Percentiles rank a stretch among this genome's conserved stretches.
These are phyloP conservation scores for Habropoda laboriosa DNA, from an alignment of 1,140 invertebrate genomes.

Conservation along the genomic window DNA sequence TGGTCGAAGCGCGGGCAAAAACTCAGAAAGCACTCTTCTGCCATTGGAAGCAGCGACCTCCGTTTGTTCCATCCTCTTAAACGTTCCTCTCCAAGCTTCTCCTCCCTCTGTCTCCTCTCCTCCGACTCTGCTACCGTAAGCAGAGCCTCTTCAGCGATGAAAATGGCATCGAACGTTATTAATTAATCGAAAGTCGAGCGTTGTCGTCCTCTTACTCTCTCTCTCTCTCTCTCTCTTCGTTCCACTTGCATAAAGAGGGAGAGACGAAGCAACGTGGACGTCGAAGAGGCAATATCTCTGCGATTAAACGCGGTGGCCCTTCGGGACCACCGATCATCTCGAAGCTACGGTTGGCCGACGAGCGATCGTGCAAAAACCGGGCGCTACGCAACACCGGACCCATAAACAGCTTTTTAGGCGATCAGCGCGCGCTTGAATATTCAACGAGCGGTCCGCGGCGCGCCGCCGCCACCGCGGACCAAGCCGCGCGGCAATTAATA, in stretches of 20 bases:
- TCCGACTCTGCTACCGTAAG: conserved; percentile 18
- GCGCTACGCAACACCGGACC: conserved; percentile 67
- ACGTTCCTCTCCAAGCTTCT: conserved; percentile 21
- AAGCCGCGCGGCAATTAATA: conserved; percentile 76
- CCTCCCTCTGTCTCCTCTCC: not conserved
- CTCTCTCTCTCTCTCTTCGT: not conserved
- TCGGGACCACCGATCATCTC: conserved; percentile 67
- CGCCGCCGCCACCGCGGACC: conserved; percentile 1
- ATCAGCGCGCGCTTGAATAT: conserved; percentile 75
- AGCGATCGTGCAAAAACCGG: conserved; percentile 69
- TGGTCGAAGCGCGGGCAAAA: conserved; percentile 18
- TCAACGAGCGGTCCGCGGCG: conserved; percentile 68
- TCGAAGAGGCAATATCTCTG: conserved; percentile 58
- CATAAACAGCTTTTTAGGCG: conserved; percentile 78
- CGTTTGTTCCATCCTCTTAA: not conserved
- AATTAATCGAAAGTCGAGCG: conserved; percentile 68
- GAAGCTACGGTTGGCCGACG: not conserved
- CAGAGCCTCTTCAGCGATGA: conserved; percentile 25
- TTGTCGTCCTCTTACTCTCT: not conserved
- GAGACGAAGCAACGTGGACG: conserved; percentile 21
- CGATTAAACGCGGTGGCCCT: conserved; percentile 63
- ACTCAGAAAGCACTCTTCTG: conserved; percentile 27
- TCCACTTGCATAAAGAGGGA: not conserved
- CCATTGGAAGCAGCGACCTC: not conserved
- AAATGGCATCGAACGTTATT: conserved; percentile 68